Evolutionary conservation across 2,888 invertebrate genomes (phyloP).

Genomic region (Hoplodrina blanda): DNA sequence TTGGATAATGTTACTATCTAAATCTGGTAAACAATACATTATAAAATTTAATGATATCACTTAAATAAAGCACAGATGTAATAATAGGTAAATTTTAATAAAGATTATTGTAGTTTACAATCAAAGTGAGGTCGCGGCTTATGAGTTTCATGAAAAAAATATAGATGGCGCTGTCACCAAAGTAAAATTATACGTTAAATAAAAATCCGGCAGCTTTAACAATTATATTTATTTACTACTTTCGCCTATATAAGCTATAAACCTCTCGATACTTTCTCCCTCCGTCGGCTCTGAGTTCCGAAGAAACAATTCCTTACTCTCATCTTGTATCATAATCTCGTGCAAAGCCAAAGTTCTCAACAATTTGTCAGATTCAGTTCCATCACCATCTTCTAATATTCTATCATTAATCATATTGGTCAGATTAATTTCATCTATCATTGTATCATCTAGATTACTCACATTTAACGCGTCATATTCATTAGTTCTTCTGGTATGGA

Average conservation of each 20-base stretch:
- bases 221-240: conserved; percentile 46
- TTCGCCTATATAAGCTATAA: conserved; percentile 64
- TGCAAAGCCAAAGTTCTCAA: conserved; percentile 80
- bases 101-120: neutral
- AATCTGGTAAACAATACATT: neutral
- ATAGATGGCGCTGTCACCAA: conserved; percentile 52
- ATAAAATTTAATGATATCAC: neutral
- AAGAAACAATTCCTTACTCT: conserved; percentile 40
- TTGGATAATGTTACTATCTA: neutral
- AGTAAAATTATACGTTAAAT: conserved; percentile 1
- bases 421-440: conserved; percentile 82
- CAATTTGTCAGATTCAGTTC: conserved; percentile 77
- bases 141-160: neutral
- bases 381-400: conserved; percentile 77
- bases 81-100: neutral
- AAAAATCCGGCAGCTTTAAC: conserved; percentile 19
- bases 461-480: conserved; percentile 53
- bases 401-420: conserved; percentile 82
- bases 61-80: neutral
- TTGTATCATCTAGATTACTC: conserved; percentile 73
- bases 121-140: no score
- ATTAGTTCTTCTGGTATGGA: conserved; percentile 67
- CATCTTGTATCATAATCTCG: conserved; percentile 75
- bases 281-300: conserved; percentile 23
- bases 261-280: conserved; percentile 63